A percentile compares a stretch with the other conserved stretches of the same genome.
These are phyloP conservation scores for Aricia artaxerxes DNA, from an alignment of 2,888 invertebrate species.

Conservation along the genomic window DNA sequence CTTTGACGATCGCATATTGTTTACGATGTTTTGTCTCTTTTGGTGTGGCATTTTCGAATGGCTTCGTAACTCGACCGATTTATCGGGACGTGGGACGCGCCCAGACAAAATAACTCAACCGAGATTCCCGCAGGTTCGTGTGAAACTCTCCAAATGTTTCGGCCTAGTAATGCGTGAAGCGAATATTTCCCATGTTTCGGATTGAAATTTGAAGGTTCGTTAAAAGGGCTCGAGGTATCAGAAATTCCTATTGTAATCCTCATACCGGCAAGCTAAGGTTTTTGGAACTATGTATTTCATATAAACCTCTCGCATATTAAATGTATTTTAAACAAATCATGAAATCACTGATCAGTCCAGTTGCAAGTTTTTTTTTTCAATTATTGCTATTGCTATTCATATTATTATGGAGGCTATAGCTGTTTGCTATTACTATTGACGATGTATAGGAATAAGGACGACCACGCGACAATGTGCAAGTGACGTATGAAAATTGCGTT, in stretches of 20 bases:
- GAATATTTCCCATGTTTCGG: conserved; percentile 16
- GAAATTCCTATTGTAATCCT: not conserved
- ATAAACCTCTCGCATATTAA: not conserved
- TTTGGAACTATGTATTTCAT: not conserved
- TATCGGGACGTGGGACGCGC: not conserved
- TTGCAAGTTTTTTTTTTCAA: not conserved
- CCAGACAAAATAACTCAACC: conserved; percentile 14
- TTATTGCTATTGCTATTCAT: not conserved
- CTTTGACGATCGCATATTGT: conserved; percentile 11
- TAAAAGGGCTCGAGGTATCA: not conserved
- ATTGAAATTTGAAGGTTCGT: not conserved
- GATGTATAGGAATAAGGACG: not conserved
- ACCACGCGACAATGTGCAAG: not conserved
- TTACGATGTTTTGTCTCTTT: conserved; percentile 12
- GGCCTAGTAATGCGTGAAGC: not conserved
- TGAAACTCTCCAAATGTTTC: not conserved
- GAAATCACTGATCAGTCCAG: not conserved
- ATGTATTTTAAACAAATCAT: not conserved
- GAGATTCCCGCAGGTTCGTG: conserved; percentile 13
- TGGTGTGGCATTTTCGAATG: not conserved
- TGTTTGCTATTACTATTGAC: too few species aligned
- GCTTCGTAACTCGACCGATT: not conserved
- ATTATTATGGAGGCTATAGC: too few species aligned
- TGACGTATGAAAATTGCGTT: conserved; percentile 27
- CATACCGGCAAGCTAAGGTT: not conserved